Conservation (phyloP, 2,797 vertebrate genomes). For the Apogon talboti region DNA sequence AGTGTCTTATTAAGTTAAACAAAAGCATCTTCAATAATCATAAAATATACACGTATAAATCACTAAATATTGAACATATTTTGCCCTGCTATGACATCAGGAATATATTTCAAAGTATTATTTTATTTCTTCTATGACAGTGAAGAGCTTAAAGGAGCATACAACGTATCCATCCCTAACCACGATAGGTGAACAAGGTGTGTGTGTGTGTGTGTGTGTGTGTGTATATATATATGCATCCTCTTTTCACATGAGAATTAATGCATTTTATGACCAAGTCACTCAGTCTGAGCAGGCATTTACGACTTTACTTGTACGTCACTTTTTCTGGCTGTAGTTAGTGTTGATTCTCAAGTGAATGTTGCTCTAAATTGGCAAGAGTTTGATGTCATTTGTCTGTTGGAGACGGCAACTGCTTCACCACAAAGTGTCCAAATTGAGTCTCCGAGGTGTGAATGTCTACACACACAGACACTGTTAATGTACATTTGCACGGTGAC, state of each 20-base stretch:
- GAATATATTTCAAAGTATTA: conserved; percentile 26
- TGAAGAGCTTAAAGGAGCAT: conserved; percentile 24
- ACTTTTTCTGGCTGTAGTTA: not conserved
- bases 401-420: too few species aligned
- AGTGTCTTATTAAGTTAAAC: too few species aligned
- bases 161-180: conserved; percentile 31
- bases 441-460: not conserved
- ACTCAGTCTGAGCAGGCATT: not conserved
- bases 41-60: not conserved
- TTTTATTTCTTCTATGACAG: conserved; percentile 59
- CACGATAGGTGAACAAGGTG: conserved; percentile 51
- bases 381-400: not conserved
- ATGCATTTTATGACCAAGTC: not conserved
- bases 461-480: not conserved
- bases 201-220: conserved; percentile 63
- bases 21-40: too few species aligned
- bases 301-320: too few species aligned
- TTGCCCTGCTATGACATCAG: conserved; percentile 24
- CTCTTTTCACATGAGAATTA: not conserved
- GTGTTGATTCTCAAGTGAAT: accelerated
- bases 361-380: not conserved
- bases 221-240: not conserved
- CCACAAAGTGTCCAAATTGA: too few species aligned
- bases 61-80: not conserved
- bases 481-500: not conserved